Base-by-base conservation (phyloP, 2,888 invertebrate genomes). In the Diachrysia chrysitis region DNA sequence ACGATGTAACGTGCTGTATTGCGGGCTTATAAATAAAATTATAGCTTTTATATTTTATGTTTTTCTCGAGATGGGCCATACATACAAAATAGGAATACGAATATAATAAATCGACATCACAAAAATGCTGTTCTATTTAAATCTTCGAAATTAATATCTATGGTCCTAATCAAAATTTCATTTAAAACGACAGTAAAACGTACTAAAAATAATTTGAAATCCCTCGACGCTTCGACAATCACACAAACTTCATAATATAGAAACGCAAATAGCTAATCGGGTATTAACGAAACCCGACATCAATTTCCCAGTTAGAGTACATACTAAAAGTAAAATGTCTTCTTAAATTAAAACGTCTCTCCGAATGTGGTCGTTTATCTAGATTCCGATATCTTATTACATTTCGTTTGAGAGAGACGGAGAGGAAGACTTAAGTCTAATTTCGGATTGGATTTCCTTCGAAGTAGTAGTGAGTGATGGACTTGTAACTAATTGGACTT, bases 301-400 rank as follows among this genome's bases (percentile, higher is more conserved):
- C 42, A 17, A 37, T 63, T 76, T 58, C 16, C 54, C 63, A 19
- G 25, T 14, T 55, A 35, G 12, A 9, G 35, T 35, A 1, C 19
- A 9, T 10, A 51, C 59, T 42, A 56, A 63, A 70, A 63, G 63
- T 53, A 55, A 54, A 56, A 69, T 46, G 37, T 66, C 57, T 25
- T 23, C 46, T 67, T 67, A 66, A 78, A 76, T 79, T 65, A 67
- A 23, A 65, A 58, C 56, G 72, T 69, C 79, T 66, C 72, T 78
- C 77, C 60, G 60, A 62, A 23, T 32, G 46, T 23, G 58, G 69
- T 32, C 64, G 48, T 69, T 79, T 72, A 76, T 78, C 79, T 69
- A 60, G 69, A 69, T 72, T 60, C 59, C 64, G 60, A 76, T 79
- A 72, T 58, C 60, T 67, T 67, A 60, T 72, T 48, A 67, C 63